Evolutionary conservation across 2,113 vertebrate genomes (phyloP).

Genomic region (Erinaceus europaeus): DNA sequence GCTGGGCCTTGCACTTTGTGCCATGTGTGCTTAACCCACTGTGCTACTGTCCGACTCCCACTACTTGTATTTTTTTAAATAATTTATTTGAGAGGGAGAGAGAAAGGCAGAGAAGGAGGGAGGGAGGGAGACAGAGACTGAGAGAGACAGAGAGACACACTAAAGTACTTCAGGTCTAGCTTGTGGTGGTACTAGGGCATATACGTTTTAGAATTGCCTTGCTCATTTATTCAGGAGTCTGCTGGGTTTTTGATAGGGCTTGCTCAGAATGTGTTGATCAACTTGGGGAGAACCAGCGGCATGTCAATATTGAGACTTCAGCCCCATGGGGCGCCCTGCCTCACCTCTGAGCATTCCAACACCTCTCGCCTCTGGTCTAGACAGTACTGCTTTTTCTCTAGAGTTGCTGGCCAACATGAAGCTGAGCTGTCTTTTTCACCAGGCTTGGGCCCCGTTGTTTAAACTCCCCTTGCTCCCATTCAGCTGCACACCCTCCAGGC

Average conservation of each 20-base stretch:
- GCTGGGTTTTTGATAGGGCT: not conserved
- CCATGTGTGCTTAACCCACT: too few relatives aligned
- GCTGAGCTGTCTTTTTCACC: not conserved
- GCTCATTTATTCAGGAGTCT: not conserved
- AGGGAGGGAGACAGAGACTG: too few relatives aligned
- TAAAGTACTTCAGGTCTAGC: too few relatives aligned
- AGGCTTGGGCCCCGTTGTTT: not conserved
- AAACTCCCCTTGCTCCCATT: not conserved
- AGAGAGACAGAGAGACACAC: too few relatives aligned
- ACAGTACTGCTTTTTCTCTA: not conserved
- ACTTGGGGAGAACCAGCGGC: not conserved
- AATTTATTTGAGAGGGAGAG: too few relatives aligned
- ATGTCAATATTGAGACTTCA: not conserved
- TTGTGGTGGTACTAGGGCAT: too few relatives aligned
- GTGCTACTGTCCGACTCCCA: too few relatives aligned
- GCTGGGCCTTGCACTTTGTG: too few relatives aligned
- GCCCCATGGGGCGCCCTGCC: not conserved
- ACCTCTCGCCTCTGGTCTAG: not conserved
- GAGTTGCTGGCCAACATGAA: not conserved
- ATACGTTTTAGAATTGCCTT: constrained; percentile 11
- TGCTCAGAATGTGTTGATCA: constrained; percentile 20
- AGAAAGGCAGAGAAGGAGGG: too few relatives aligned
- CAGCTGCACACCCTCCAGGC: not conserved
- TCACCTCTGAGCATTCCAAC: not conserved
- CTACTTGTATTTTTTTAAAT: too few relatives aligned